Conservation (phyloP, 2,888 invertebrate genomes). For the Drosophila quinaria region DNA sequence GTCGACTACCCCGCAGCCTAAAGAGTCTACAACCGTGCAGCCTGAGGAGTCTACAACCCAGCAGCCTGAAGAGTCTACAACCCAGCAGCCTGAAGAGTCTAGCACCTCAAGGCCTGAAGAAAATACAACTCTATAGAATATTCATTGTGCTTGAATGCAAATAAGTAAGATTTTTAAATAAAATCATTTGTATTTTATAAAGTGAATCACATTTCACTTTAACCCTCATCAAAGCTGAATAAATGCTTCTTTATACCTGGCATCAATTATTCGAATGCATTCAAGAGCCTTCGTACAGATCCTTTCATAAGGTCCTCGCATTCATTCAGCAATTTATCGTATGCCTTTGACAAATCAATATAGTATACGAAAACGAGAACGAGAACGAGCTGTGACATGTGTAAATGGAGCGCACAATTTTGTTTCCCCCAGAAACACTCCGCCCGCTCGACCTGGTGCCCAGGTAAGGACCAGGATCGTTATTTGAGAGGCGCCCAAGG, state of each 20-base stretch:
- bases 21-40: conserved; percentile 2
- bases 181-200: conserved; percentile 8
- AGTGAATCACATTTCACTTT: conserved; percentile 9
- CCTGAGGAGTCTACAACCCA: conserved; percentile 1
- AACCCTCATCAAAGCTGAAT: conserved; percentile 14
- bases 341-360: conserved; percentile 76
- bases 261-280: conserved; percentile 50
- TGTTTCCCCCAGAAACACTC: conserved; percentile 3
- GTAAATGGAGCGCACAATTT: conserved; percentile 61
- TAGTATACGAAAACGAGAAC: not conserved
- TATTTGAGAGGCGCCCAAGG: conserved; percentile 43
- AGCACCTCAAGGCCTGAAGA: not conserved
- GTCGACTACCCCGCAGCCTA: not conserved
- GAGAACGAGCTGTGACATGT: conserved; percentile 41
- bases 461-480: conserved; percentile 11
- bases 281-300: conserved; percentile 16
- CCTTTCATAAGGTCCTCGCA: conserved; percentile 22
- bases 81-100: conserved; percentile 1
- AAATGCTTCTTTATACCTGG: conserved; percentile 3
- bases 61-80: conserved; percentile 3
- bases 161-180: not conserved
- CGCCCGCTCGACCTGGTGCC: not conserved
- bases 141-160: conserved; percentile 1
- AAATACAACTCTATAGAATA: conserved; percentile 11
- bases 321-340: conserved; percentile 62